Evolutionary conservation across 2,113 vertebrate species (phyloP), one percentile per base, ranked within the genome.

Genomic region (Tringa solitaria): DNA sequence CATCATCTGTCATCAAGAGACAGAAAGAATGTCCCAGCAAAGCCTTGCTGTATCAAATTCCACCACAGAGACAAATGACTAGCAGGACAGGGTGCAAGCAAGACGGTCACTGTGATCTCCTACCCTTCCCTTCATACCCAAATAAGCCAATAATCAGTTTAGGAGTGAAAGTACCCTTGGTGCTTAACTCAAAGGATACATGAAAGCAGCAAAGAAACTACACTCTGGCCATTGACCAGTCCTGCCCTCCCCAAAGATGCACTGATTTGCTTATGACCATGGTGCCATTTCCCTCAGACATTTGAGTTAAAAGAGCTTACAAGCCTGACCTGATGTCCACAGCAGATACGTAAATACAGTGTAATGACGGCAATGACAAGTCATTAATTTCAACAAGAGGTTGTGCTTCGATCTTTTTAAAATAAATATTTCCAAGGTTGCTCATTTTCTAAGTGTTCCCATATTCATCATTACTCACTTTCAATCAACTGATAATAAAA

Each of bases 201-300:
- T 6, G 14, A 60, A 74, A 60, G 61, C 27, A 69, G 56, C 27
- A 92, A 75, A 82, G 33, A 43, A 80, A 19, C 8, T 33, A 43
- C 28, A 1, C 45, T 76, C 43, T 1, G 2, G 20, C 39, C 53
- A 85, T 37, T 4, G 27, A 74, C 21, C 26, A 0, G 1, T 43
- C 53, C 41, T 67, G 73, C 35, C 68, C 21, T 78, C 28, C 53
- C n/a, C 23, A 23, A 30, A 74, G 37, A 46, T 10, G 13, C 45
- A 11, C 45, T 0, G 0, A 43, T 16, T 14, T 65, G 59, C 21
- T 24, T 33, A 26, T 4, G 4, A 17, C 10, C 41, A 33, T 0
- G 0, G 35, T 61, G 50, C 24, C 6, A 2, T 22, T 83, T 50
- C 51, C 45, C 41, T 90, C 48, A 22, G 56, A 27, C 21, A 30